Evolutionary conservation across 1,140 invertebrate species (phyloP), one percentile per base, ranked within the genome.

Genomic region (Diachasmimorpha longicaudata): DNA sequence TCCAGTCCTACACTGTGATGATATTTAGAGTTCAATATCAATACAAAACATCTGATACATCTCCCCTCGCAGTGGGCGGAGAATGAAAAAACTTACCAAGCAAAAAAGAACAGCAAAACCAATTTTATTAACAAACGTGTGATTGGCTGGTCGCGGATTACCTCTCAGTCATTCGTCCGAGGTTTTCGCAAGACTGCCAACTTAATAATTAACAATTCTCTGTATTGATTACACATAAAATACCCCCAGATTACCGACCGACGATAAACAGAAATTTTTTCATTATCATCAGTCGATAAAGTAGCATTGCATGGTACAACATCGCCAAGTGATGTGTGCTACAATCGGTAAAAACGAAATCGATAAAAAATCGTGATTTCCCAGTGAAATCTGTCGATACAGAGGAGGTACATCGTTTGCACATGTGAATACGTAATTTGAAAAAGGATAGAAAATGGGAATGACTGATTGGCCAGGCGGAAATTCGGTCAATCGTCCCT

Each of bases 401-500:
- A 4, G 21, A 25, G 25, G 25, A 9, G 13, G 13, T 0, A 66
- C 21, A 66, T 66, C 31, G 58, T 16, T 21, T 16, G 11, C 23
- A 25, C 19, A 58, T 11, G 19, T 31, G 25, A 66, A 36, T 66
- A 14, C 9, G 1, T 66, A 31, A 31, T 19, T 66, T 31, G 21
- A 31, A 31, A 31, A 23, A 31, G 19, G 31, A 31, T 10, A 31
- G 8, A 13, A 13, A 36, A 25, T 31, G 10, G 31, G 37, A 76
- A 13, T 11, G 25, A 23, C 31, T 71, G 70, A 76, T 72, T 72
- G 75, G 66, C 42, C 74, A 5, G 63, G 8, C 74, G 74, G 74
- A 75, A 70, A 75, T 75, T n/a, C 19, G 36, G 25, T 69, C 36
- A 39, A 36, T 69, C 4, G 39, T 66, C 58, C 21, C 58, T 66